Conservation (phyloP, 2,888 invertebrate species). For the Tenthredo livida region DNA sequence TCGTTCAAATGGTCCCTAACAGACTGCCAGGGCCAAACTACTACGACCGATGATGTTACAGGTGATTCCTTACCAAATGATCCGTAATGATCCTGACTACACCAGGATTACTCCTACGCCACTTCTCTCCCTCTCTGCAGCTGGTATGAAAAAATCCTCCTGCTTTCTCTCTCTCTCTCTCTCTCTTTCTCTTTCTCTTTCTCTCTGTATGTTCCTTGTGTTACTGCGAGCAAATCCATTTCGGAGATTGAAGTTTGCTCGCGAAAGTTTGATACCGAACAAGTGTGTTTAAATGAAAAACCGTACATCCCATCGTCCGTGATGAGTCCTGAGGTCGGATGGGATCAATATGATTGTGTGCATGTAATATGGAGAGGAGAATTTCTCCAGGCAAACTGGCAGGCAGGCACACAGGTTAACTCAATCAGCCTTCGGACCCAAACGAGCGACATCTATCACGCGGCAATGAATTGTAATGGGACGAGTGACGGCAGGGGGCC, state of each 20-base stretch:
- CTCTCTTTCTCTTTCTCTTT: no score
- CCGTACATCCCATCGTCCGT: not conserved
- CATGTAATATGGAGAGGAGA: constrained; percentile 12
- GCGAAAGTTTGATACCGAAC: not conserved
- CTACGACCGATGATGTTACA: constrained; percentile 57
- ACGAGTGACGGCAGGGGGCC: constrained; percentile 66
- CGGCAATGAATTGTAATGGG: constrained; percentile 72
- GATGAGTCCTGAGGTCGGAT: not conserved
- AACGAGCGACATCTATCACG: constrained; percentile 73
- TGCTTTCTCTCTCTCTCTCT: not conserved
- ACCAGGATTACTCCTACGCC: constrained; percentile 36
- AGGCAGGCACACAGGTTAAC: constrained; percentile 60
- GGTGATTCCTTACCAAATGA: constrained; percentile 65
- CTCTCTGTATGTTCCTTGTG: no score
- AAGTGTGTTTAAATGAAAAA: not conserved
- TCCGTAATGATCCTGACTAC: constrained; percentile 58
- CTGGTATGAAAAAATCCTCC: not conserved
- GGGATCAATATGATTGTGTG: constrained; percentile 16
- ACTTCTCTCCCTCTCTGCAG: not conserved
- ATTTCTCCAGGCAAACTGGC: constrained; percentile 16
- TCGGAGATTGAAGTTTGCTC: not conserved
- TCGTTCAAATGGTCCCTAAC: constrained; percentile 53
- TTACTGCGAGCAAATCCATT: not conserved
- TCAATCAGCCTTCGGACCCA: constrained; percentile 70
- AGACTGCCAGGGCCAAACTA: constrained; percentile 35